Evolutionary conservation across 2,797 vertebrate species (phyloP), one percentile per base, ranked within the genome.

Genomic region (Catostomus latipinnis): DNA sequence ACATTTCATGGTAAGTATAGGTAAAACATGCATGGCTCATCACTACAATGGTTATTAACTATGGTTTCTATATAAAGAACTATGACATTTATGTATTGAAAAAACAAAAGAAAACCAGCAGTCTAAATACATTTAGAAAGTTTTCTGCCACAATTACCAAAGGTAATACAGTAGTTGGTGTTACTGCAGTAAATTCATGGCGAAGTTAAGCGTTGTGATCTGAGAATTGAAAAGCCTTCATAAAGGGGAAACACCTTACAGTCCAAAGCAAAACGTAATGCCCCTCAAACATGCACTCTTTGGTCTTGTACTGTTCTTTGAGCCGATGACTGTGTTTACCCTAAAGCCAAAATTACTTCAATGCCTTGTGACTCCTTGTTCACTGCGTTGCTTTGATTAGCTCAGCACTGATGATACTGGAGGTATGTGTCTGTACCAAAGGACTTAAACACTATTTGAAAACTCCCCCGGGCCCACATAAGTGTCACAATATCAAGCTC

Each of bases 351-450:
- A 8, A 10, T 34, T 22, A 67, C 10, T 68, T 62, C 22, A 71
- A 58, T 57, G 52, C 67, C 34, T 34, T 7, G 49, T 52, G 50
- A 74, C 22, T 48, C 1, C 46, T 7, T 13, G 9, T 12, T 34
- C 34, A 34, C 34, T 34, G 50, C 34, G 18, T 46, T n/a, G 53
- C 34, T 34, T 0, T 72, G 43, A 69, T 14, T 9, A 52, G 4
- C 43, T 14, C 34, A 63, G 18, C 43, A 11, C 43, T 54, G 14
- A 63, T 80, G 13, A 18, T 34, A 34, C 34, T 34, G 34, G 34
- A 34, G 34, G 34, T 34, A 34, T 71, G 60, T 12, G 52, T 60
- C 61, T 67, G 52, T 74, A 14, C 63, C 34, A 11, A 57, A 61
- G 56, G 50, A 52, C 13, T 34, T 54, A 8, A 12, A 8, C 22